These are phyloP conservation scores for Linepithema humile DNA, from an alignment of 1,140 invertebrate species.

Conservation along the genomic window DNA sequence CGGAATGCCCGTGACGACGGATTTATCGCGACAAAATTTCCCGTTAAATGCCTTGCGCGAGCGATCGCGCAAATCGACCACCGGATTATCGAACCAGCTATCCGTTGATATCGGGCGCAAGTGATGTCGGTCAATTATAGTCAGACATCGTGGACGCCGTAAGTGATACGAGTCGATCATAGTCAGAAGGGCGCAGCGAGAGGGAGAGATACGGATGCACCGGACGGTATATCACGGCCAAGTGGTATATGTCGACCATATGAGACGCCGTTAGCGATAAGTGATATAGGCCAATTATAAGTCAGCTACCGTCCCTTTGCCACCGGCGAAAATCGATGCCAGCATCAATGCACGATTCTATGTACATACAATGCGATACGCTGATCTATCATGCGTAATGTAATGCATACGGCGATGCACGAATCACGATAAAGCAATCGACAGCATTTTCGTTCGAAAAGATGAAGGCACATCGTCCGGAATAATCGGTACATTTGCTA, in stretches of 20 bases:
- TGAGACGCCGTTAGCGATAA: conserved; percentile 3
- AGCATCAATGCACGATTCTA: background rate
- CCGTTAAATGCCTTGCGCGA: background rate
- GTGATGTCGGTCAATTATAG: background rate
- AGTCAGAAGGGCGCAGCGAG: background rate
- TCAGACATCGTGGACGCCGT: background rate
- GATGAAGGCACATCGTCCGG: too few species aligned
- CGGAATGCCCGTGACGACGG: background rate
- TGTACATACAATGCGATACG: too few species aligned
- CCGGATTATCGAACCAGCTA: background rate
- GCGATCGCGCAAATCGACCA: background rate
- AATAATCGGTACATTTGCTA: background rate
- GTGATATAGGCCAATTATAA: background rate
- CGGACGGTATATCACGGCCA: background rate
- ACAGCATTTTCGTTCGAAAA: too few species aligned
- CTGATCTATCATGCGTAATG: background rate
- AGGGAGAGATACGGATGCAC: background rate
- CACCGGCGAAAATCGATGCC: background rate
- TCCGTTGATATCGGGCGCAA: background rate
- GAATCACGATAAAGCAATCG: too few species aligned
- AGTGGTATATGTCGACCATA: background rate
- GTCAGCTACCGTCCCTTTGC: too few species aligned
- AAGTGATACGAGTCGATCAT: conserved; percentile 28
- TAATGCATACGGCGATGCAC: background rate
- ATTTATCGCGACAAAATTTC: conserved; percentile 4